Conservation (phyloP, 2,888 invertebrate genomes). For the Epinotia brunnichana region DNA sequence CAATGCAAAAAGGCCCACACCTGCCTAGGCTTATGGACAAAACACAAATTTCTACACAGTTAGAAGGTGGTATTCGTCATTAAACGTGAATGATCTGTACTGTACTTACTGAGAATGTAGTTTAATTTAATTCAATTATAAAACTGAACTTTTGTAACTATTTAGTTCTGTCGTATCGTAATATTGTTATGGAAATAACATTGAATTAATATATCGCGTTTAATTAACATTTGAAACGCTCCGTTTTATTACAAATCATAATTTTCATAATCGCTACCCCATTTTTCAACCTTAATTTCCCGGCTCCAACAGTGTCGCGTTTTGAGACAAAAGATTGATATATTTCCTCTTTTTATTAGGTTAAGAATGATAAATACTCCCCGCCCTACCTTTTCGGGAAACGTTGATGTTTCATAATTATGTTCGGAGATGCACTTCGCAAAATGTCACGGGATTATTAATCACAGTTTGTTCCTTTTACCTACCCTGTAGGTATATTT, state of each 20-base stretch:
- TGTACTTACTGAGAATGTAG: too few species aligned
- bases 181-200: not conserved
- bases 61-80: too few species aligned
- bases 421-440: constrained; percentile 32
- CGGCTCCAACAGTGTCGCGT: constrained; percentile 55
- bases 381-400: constrained; percentile 53
- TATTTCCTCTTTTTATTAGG: constrained; percentile 75
- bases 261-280: constrained; percentile 72
- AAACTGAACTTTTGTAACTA: too few species aligned
- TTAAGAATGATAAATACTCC: constrained; percentile 72
- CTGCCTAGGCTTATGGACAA: too few species aligned
- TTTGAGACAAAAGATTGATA: constrained; percentile 80
- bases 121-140: too few species aligned
- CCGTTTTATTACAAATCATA: constrained; percentile 66
- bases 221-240: constrained; percentile 16
- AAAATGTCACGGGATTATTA: constrained; percentile 15
- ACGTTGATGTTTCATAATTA: constrained; percentile 43
- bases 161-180: too few species aligned
- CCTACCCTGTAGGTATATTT: not conserved
- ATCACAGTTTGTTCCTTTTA: constrained; percentile 5
- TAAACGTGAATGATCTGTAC: too few species aligned
- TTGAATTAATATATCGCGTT: constrained; percentile 4
- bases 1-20: too few species aligned
- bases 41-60: too few species aligned
- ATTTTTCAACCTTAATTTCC: constrained; percentile 78